Base-by-base conservation (phyloP, 37 sponge, comb jelly and placozoan species). In the Eunapius fragilis region DNA sequence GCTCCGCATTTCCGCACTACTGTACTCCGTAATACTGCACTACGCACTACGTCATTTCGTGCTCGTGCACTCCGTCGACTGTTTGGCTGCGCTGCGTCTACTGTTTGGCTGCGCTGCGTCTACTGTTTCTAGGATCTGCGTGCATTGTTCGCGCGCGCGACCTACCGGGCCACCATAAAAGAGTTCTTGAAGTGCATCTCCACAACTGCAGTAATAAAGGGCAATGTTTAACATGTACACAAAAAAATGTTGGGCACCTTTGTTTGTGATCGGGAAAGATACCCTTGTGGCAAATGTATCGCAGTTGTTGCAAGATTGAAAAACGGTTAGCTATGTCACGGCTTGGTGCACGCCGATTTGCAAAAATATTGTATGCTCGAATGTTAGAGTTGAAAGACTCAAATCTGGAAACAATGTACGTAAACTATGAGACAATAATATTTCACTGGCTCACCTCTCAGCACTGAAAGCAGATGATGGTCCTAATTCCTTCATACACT, bases 291-390 rank as follows among this genome's bases (percentile, higher is more conserved):
- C 82, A 82, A 23, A 83, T 68, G 73, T n/a, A 80, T 17, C 75
- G 75, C 17, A 89, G 70, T 9, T 69, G 35, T 25, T 76, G 50
- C 17, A 80, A 24, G 28, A 41, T 79, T 17, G 80, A 27, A 50
- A 89, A 84, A 25, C 23, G 50, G 19, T 10, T 71, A 10, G 79
- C 74, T 13, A 89, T 89, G 76, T 89, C 90, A 31, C 80, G 45
- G 70, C 90, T 89, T 36, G 90, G 85, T 23, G 85, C 80, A 19
- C 58, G 85, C 31, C 80, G 80, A 74, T 89, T 84, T 68, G 81
- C 76, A 49, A 80, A 73, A 4, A 89, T 31, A 72, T 89, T 89
- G 30, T 68, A 38, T 19, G 31, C 68, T 25, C 90, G 75, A 23
- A 89, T 37, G 26, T 80, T 23, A 7, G 28, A 2, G 47, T 89